Evolutionary conservation across 1,140 invertebrate species (phyloP).

Genomic region (Dufourea novaeangliae): DNA sequence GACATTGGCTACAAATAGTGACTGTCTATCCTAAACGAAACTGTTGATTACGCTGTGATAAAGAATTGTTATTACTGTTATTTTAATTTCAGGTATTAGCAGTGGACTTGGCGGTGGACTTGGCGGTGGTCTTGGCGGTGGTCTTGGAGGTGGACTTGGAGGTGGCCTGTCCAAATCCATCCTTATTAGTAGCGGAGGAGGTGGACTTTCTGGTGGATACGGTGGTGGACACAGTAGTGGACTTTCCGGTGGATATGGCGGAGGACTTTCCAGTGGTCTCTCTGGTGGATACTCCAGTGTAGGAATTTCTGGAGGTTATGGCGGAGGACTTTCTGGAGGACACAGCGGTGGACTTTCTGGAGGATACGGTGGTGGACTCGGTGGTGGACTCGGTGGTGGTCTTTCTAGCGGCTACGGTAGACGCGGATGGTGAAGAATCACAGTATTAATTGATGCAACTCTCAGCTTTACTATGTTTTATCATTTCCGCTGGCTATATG

Average conservation of each 20-base stretch:
- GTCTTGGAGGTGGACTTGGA: neutral
- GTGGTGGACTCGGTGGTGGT: neutral
- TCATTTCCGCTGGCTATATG: neutral
- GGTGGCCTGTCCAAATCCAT: too few relatives aligned
- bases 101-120: neutral
- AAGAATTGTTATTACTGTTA: constrained; percentile 1
- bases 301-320: neutral
- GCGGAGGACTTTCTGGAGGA: constrained; percentile 40
- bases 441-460: constrained; percentile 5
- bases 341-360: constrained; percentile 8
- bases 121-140: neutral
- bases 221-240: neutral
- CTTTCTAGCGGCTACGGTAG: constrained; percentile 4
- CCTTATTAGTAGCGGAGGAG: too few relatives aligned
- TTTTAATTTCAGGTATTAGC: constrained; percentile 49
- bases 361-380: constrained; percentile 27
- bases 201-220: neutral
- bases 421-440: constrained; percentile 22
- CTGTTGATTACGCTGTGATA: neutral
- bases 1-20: too few relatives aligned
- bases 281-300: neutral
- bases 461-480: neutral
- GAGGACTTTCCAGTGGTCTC: constrained; percentile 18
- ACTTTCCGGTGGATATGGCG: constrained; percentile 21
- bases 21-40: neutral